phyloP scores from a whole-genome alignment of 2,888 invertebrate genomes.

The Tenthredo scrophulariae region DNA sequence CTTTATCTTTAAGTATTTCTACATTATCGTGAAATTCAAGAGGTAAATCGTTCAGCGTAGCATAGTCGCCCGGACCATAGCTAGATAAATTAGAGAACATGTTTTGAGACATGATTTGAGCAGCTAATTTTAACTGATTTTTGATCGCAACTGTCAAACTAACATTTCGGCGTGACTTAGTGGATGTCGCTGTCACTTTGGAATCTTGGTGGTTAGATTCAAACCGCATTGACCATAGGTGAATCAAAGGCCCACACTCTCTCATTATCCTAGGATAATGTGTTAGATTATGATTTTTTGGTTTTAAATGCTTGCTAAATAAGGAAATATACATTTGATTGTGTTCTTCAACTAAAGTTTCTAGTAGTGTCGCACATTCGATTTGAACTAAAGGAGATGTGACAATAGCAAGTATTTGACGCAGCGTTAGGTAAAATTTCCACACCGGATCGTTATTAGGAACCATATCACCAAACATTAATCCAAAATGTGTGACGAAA shows the following conservation, averaged over 20 bases:
- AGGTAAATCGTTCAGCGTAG: background rate
- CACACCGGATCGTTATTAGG: conserved; percentile 54
- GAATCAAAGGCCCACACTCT: conserved; percentile 17
- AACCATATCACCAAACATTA: background rate
- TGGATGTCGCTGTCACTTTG: background rate
- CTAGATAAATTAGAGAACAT: background rate
- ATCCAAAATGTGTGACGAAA: background rate
- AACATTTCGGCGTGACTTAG: background rate
- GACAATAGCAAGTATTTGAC: background rate
- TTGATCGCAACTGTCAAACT: conserved; percentile 10
- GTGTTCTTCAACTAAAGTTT: conserved; percentile 1
- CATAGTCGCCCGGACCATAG: conserved; percentile 5
- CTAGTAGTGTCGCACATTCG: background rate
- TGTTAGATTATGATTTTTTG: background rate
- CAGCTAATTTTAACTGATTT: conserved; percentile 21
- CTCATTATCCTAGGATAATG: conserved; percentile 15
- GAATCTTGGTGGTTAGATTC: background rate
- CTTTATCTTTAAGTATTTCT: conserved; percentile 4
- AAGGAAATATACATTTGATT: no score
- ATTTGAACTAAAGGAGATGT: background rate
- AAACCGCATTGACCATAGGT: background rate
- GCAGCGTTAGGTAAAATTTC: conserved; percentile 62
- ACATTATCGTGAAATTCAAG: conserved; percentile 13
- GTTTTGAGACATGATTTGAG: conserved; percentile 5
- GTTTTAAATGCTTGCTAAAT: background rate